These are phyloP conservation scores for Zelostemma sp. DNA, from an alignment of 1,140 invertebrate species.

Conservation along the genomic window DNA sequence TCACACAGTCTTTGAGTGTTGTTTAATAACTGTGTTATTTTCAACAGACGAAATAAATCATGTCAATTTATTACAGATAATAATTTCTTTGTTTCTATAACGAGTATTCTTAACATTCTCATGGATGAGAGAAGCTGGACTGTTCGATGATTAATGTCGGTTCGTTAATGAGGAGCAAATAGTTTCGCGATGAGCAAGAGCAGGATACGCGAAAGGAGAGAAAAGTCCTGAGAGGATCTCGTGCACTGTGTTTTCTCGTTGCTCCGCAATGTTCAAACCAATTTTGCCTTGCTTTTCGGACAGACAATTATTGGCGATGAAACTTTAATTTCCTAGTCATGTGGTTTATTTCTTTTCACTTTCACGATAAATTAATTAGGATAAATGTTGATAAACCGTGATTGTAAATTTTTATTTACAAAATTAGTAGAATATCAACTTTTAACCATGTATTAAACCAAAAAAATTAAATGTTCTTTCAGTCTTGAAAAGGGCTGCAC, in stretches of 20 bases:
- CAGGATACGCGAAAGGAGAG: constrained; percentile 7
- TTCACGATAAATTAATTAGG: no score
- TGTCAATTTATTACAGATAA: constrained; percentile 46
- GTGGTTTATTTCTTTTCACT: no score
- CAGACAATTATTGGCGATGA: no score
- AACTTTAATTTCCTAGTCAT: no score
- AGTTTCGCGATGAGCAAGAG: constrained; percentile 23
- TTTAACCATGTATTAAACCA: no score
- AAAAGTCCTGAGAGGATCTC: constrained; percentile 18
- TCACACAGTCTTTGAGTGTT: constrained; percentile 25
- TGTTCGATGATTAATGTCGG: constrained; percentile 63
- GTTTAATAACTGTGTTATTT: constrained; percentile 46
- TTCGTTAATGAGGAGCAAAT: constrained; percentile 68
- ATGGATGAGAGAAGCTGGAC: constrained; percentile 35
- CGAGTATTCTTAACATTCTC: constrained; percentile 52
- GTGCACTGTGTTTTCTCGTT: background rate
- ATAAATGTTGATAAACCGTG: no score
- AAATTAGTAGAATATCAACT: no score
- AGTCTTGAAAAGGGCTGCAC: no score
- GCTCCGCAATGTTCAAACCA: no score
- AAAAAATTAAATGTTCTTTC: no score
- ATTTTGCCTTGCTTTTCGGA: no score
- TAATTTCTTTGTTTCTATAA: constrained; percentile 50
- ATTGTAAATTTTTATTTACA: no score
- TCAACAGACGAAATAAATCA: constrained; percentile 43